Evolutionary conservation across 2,888 invertebrate genomes (phyloP).

Genomic region (Frankliniella intonsa): DNA sequence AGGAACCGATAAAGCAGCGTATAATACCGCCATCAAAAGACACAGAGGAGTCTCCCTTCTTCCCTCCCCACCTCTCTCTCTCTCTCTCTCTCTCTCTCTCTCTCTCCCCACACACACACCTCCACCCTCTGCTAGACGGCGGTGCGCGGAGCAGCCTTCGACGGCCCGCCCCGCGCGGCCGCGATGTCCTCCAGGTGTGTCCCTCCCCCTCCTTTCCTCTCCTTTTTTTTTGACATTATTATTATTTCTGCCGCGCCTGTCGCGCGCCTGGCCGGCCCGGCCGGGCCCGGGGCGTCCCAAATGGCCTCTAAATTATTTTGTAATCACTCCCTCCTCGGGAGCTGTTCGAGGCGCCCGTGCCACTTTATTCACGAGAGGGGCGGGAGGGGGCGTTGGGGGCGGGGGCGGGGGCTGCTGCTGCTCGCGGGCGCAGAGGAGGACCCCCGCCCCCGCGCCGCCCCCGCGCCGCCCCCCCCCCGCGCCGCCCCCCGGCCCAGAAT

Average conservation of each 20-base stretch:
- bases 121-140: no score
- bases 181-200: conserved; percentile 5
- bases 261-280: background rate
- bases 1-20: background rate
- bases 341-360: background rate
- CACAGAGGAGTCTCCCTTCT: no score
- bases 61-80: no score
- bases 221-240: background rate
- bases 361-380: background rate
- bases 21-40: background rate
- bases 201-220: background rate
- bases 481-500: no score
- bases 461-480: no score
- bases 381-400: background rate
- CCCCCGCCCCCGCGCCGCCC: no score
- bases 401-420: background rate
- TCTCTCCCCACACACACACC: no score
- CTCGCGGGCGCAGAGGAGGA: no score
- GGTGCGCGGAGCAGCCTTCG: no score
- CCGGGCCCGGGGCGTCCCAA: background rate
- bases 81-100: no score
- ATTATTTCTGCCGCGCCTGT: background rate
- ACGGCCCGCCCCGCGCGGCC: background rate
- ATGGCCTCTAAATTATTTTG: conserved; percentile 25
- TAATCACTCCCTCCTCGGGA: conserved; percentile 20